phyloP scores from a whole-genome alignment of 2,888 invertebrate species.

The Yponomeuta cagnagella region DNA sequence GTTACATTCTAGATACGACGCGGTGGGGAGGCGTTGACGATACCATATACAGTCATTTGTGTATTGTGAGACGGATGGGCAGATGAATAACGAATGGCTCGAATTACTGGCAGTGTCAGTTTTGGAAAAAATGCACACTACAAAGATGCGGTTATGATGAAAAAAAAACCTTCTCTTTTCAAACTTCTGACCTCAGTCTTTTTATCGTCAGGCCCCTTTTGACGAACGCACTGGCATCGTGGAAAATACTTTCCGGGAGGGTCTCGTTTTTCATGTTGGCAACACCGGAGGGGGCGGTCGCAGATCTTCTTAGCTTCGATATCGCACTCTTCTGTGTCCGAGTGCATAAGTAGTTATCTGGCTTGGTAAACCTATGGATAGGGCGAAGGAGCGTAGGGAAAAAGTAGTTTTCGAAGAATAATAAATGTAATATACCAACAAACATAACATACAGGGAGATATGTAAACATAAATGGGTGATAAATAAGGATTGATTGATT shows the following conservation, averaged over 20 bases:
- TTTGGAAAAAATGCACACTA: constrained; percentile 58
- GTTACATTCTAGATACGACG: not conserved
- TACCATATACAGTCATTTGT: constrained; percentile 18
- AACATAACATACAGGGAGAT: constrained; percentile 31
- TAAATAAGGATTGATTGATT: constrained; percentile 18
- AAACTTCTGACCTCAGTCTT: constrained; percentile 70
- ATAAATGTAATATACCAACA: constrained; percentile 38
- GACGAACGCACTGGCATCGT: constrained; percentile 68
- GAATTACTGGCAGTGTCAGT: constrained; percentile 47
- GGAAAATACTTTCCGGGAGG: constrained; percentile 59
- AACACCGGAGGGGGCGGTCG: constrained; percentile 61
- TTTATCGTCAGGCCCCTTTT: constrained; percentile 71
- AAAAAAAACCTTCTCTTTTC: constrained; percentile 36
- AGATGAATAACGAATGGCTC: constrained; percentile 28
- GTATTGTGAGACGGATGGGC: constrained; percentile 17
- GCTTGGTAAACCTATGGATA: constrained; percentile 68
- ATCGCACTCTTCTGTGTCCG: constrained; percentile 48
- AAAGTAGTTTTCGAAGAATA: constrained; percentile 36
- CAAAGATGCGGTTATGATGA: constrained; percentile 41
- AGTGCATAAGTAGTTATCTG: constrained; percentile 70
- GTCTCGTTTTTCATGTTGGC: constrained; percentile 52
- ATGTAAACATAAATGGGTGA: constrained; percentile 29
- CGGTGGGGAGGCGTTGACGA: not conserved
- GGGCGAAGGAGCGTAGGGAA: constrained; percentile 3
- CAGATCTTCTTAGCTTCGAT: constrained; percentile 55